Base-by-base conservation (phyloP, 2,888 invertebrate species). In the Lottia scabra region DNA sequence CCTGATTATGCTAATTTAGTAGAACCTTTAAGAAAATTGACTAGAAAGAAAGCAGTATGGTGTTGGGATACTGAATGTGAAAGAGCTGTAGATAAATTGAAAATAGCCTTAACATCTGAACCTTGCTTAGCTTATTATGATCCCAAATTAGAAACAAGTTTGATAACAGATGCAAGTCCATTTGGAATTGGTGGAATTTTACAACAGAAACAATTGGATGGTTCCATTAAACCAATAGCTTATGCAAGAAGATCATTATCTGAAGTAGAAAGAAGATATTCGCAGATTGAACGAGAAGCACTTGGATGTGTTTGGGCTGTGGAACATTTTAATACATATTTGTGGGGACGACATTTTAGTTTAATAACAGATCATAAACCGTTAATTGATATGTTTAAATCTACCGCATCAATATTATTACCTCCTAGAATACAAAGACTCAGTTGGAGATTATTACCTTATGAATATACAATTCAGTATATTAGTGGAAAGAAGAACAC, bases 301-400 rank as follows among this genome's bases (percentile, higher is more conserved):
- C 73, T 83, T 30, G 82, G 81, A 8, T 77, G 84, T 10, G 79
- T 82, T 0, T 84, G 80, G 83, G 75, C 77, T 6, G 77, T 79
- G 46, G 82, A 85, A 71, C 81, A 83, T 63, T 85, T 83, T 71
- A 77, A 81, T 56, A 23, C 82, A 19, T 85, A 80, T 63, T 65
- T 86, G 8, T 78, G 75, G 68, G 86, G 85, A 30, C 69, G 48
- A 19, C 44, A 44, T 27, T 81, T 85, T 19, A 48, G 5, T 19
- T 48, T 48, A 19, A 19, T 79, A 62, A 82, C 80, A 8, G 83
- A 81, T 74, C 84, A 86, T 76, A 83, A 84, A 70, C 85, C 85
- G 2, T 73, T 86, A 30, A 71, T 78, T 19, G 68, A 76, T n/a
- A 80, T 87, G 27, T 79, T 83, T 63, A 83, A 80, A 67, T 80